These are phyloP conservation scores for Epinotia nisella DNA, from an alignment of 2,888 invertebrate genomes.

Conservation along the genomic window DNA sequence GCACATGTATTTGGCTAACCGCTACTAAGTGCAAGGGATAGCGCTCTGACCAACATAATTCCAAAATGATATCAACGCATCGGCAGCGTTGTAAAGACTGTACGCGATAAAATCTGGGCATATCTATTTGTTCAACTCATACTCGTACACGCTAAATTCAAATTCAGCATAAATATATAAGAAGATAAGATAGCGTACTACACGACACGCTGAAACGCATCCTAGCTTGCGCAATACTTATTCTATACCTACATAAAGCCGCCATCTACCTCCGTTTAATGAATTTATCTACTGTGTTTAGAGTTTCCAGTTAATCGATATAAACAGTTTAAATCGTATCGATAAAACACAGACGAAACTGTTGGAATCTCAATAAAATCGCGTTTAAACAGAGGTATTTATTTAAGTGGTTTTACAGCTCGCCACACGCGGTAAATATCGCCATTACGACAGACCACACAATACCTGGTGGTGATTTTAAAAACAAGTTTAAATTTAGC, in stretches of 20 bases:
- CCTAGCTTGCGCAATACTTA: not conserved
- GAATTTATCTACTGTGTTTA: slow-evolving; percentile 79
- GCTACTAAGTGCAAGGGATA: too few relatives aligned
- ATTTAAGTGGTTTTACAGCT: slow-evolving; percentile 75
- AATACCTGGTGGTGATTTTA: slow-evolving; percentile 30
- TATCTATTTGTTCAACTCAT: too few relatives aligned
- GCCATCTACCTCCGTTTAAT: slow-evolving; percentile 59
- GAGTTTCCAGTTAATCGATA: slow-evolving; percentile 66
- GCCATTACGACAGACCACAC: slow-evolving; percentile 45
- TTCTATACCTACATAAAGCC: slow-evolving; percentile 27
- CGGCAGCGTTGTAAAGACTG: too few relatives aligned
- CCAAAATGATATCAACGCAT: too few relatives aligned
- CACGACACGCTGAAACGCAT: not conserved
- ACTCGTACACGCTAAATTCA: too few relatives aligned
- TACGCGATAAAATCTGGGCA: too few relatives aligned
- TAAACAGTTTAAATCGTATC: slow-evolving; percentile 60
- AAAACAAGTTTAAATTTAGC: slow-evolving; percentile 22
- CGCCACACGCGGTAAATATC: slow-evolving; percentile 61
- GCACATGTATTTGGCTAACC: too few relatives aligned
- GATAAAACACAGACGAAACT: slow-evolving; percentile 72
- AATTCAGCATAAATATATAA: too few relatives aligned
- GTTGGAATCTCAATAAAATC: slow-evolving; percentile 76
- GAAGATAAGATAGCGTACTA: too few relatives aligned
- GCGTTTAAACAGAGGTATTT: slow-evolving; percentile 71
- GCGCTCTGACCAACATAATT: too few relatives aligned